A percentile compares a stretch with the other conserved stretches of the same genome.
phyloP scores from a whole-genome alignment of 2,797 vertebrate genomes.

The Delichon dasypus region DNA sequence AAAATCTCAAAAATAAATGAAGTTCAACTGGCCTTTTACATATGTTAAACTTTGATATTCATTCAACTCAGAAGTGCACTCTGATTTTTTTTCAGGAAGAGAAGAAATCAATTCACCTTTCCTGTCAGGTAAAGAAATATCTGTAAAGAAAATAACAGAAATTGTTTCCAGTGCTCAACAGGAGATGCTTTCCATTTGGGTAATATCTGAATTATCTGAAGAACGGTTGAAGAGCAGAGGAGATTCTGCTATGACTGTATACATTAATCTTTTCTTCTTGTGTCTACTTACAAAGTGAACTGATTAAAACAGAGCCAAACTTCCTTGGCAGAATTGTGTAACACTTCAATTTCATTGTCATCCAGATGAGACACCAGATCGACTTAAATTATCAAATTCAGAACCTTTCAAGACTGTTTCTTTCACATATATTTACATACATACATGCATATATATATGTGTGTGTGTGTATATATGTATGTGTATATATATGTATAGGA shows the following conservation, averaged over 20 bases:
- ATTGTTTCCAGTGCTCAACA: background rate
- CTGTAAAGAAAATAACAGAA: background rate
- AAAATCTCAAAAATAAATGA: background rate
- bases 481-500: fast-evolving
- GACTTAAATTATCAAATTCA: background rate
- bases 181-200: background rate
- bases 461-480: no score
- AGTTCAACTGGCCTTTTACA: background rate
- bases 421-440: background rate
- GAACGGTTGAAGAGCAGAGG: background rate
- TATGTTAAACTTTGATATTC: background rate
- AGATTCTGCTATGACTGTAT: background rate
- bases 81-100: background rate
- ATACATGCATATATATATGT: no score
- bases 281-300: background rate
- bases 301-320: background rate
- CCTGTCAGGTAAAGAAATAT: background rate
- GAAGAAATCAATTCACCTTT: background rate
- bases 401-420: background rate
- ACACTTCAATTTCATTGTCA: background rate
- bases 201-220: background rate
- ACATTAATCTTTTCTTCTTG: background rate
- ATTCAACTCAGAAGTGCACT: background rate
- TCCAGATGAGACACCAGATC: background rate
- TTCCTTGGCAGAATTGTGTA: background rate